Conservation (phyloP, 2,888 invertebrate genomes). For the Lochmaea capreae region DNA sequence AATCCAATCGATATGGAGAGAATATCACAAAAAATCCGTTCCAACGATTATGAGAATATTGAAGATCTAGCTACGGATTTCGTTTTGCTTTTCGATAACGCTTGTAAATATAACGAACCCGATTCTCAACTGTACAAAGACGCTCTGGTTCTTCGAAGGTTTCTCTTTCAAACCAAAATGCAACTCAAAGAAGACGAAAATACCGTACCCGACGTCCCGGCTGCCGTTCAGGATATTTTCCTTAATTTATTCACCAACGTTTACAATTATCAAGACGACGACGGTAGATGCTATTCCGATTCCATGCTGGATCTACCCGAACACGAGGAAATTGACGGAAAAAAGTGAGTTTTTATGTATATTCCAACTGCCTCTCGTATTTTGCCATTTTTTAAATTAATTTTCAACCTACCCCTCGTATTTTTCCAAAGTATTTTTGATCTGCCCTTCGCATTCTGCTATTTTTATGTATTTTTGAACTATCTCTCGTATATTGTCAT, state of each 20-base stretch:
- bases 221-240: conserved; percentile 91
- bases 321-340: conserved; percentile 80
- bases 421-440: too few relatives aligned
- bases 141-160: conserved; percentile 89
- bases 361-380: too few relatives aligned
- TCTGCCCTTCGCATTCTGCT: too few relatives aligned
- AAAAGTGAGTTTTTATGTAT: conserved; percentile 67
- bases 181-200: conserved; percentile 85
- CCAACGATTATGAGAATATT: conserved; percentile 79
- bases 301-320: conserved; percentile 94
- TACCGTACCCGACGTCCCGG: conserved; percentile 88
- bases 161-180: conserved; percentile 92
- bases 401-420: too few relatives aligned
- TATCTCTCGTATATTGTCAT: too few relatives aligned
- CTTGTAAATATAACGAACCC: conserved; percentile 97
- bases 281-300: conserved; percentile 96
- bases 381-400: too few relatives aligned
- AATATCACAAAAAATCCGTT: conserved; percentile 88
- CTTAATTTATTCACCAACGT: conserved; percentile 91
- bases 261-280: conserved; percentile 96
- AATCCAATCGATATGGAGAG: conserved; percentile 97
- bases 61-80: conserved; percentile 92
- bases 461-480: neutral
- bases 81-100: conserved; percentile 94
- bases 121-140: conserved; percentile 98